Conservation (phyloP, 2,113 vertebrate species). For the Gallinago media region DNA sequence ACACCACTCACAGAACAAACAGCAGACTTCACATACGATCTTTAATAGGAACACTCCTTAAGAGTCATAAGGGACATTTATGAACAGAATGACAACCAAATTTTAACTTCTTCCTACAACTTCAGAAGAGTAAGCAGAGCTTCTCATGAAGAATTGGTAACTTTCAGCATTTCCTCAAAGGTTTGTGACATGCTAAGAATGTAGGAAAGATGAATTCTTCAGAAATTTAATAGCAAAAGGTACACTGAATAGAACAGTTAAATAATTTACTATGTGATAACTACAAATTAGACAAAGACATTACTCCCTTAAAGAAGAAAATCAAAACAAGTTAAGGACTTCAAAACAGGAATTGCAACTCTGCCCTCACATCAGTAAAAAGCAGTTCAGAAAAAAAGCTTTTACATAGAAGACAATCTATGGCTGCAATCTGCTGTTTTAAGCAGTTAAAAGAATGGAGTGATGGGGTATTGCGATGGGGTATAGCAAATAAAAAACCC, state of each 20-base stretch:
- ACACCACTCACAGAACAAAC: not conserved
- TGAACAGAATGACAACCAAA: not conserved
- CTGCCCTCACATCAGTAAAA: not conserved
- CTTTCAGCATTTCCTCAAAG: not conserved
- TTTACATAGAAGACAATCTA: not conserved
- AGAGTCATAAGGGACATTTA: not conserved
- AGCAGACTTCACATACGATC: not conserved
- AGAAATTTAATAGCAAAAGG: not conserved
- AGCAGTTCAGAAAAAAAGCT: not conserved
- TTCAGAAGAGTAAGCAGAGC: not conserved
- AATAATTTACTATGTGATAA: not conserved
- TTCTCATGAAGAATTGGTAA: not conserved
- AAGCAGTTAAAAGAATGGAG: slow-evolving; percentile 13
- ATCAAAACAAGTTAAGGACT: not conserved
- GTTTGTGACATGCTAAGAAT: not conserved
- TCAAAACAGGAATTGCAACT: not conserved
- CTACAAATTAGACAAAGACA: not conserved
- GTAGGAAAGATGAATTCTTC: not conserved
- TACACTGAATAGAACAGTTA: not conserved
- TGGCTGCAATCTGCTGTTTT: not conserved
- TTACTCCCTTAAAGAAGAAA: not conserved
- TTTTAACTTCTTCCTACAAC: not conserved
- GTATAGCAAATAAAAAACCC: not conserved
- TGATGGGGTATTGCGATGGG: not conserved
- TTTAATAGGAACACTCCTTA: not conserved